phyloP scores from a whole-genome alignment of 92 coral and sea anemone species.

The Zoanthus sansibaricus region DNA sequence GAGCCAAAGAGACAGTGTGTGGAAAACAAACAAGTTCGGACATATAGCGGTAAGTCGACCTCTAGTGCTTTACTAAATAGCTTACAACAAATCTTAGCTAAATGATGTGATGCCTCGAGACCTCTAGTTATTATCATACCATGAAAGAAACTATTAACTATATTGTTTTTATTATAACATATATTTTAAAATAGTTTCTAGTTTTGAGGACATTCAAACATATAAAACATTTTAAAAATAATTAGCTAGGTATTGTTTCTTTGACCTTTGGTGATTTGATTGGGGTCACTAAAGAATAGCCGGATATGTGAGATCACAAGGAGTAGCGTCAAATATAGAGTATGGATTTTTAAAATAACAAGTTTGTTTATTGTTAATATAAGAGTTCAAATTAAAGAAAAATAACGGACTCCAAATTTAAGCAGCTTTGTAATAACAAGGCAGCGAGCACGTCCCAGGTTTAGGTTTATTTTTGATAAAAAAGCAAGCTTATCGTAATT shows the following conservation, averaged over 20 bases:
- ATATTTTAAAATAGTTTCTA: neutral
- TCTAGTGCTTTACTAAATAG: too few species aligned
- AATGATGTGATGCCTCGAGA: neutral
- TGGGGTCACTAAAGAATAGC: neutral
- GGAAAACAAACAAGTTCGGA: neutral
- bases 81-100: neutral
- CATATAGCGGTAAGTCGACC: constrained; percentile 4
- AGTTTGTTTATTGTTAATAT: too few species aligned
- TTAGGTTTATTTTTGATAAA: too few species aligned
- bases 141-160: neutral
- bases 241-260: neutral
- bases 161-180: neutral
- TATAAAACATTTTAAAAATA: neutral
- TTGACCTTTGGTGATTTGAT: neutral
- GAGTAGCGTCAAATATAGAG: too few species aligned
- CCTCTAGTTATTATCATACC: neutral
- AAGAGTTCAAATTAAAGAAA: too few species aligned
- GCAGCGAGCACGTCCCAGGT: too few species aligned
- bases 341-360: too few species aligned
- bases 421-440: too few species aligned
- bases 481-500: too few species aligned
- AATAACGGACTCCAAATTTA: too few species aligned
- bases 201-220: neutral
- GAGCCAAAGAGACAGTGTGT: constrained; percentile 19
- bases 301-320: too few species aligned